Base-by-base conservation (phyloP, 2,113 vertebrate genomes). In the Otocyon megalotis region DNA sequence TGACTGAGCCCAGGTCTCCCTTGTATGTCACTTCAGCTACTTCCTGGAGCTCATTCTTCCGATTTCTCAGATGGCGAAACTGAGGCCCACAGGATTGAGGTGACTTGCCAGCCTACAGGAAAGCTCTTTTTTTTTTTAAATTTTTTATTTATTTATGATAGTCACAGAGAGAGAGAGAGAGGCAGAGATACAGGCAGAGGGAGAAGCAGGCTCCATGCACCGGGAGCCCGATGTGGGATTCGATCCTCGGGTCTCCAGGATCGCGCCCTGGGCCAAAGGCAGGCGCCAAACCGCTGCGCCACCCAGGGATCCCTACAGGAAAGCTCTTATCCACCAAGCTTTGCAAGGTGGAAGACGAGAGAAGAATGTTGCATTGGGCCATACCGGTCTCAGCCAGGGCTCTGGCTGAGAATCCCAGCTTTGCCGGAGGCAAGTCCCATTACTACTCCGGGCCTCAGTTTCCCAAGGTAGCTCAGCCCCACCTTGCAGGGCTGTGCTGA, bases 251-350 rank as follows among this genome's bases (percentile, higher is more conserved):
- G n/a, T n/a, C n/a, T n/a, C n/a, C n/a, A n/a, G n/a, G n/a, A n/a
- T n/a, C n/a, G n/a, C n/a, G n/a, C n/a, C n/a, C n/a, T n/a, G n/a
- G n/a, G n/a, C n/a, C n/a, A n/a, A n/a, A n/a, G n/a, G n/a, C n/a
- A n/a, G n/a, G n/a, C n/a, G n/a, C n/a, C n/a, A n/a, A n/a, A n/a
- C n/a, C n/a, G n/a, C n/a, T n/a, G n/a, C n/a, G n/a, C n/a, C n/a
- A n/a, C n/a, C n/a, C n/a, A n/a, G n/a, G n/a, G n/a, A n/a, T n/a
- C n/a, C 50, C 69, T 72, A 1, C 0, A 1, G 81, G 86, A 58
- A 58, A 53, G 63, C 24, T n/a, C 15, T 22, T 19, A 0, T 37
- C 54, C 6, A 0, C 0, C 24, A 4, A 0, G 19, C 71, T 72
- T 58, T 35, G 67, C n/a, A 16, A 17, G 58, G 24, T 13, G 9